Conservation (phyloP, 2,888 invertebrate species). For the Parochlus steinenii region DNA sequence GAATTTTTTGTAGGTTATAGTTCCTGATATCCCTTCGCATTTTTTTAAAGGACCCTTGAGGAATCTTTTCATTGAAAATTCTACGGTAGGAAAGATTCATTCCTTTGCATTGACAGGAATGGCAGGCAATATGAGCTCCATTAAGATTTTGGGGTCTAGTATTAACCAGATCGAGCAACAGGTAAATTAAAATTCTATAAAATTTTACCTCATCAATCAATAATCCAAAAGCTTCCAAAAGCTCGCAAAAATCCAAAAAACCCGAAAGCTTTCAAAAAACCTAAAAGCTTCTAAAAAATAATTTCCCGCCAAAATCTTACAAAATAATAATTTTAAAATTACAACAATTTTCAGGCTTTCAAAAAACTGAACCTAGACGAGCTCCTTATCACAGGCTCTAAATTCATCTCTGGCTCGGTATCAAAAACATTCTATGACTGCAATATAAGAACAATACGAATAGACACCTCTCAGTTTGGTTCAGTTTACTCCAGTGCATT, state of each 20-base stretch:
- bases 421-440: constrained; percentile 59
- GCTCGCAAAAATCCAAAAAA: too few relatives aligned
- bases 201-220: too few relatives aligned
- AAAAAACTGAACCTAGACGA: constrained; percentile 58
- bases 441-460: constrained; percentile 43
- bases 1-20: too few relatives aligned
- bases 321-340: too few relatives aligned
- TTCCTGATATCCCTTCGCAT: constrained; percentile 35
- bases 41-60: constrained; percentile 41
- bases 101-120: constrained; percentile 64
- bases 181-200: constrained; percentile 19
- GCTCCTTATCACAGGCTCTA: constrained; percentile 44
- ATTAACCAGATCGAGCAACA: constrained; percentile 40
- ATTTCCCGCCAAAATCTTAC: too few relatives aligned
- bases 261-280: too few relatives aligned
- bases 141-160: constrained; percentile 43
- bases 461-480: constrained; percentile 47
- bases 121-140: constrained; percentile 38
- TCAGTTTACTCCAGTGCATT: constrained; percentile 52
- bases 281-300: too few relatives aligned
- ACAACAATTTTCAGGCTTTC: too few relatives aligned
- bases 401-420: constrained; percentile 39
- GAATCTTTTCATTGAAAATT: constrained; percentile 45
- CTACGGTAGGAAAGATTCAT: constrained; percentile 41
- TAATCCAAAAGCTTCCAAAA: too few relatives aligned